Percentiles rank a stretch among this genome's conserved stretches.
Evolutionary conservation across 2,888 invertebrate species (phyloP).

Genomic region (Chymomyza caudatula): DNA sequence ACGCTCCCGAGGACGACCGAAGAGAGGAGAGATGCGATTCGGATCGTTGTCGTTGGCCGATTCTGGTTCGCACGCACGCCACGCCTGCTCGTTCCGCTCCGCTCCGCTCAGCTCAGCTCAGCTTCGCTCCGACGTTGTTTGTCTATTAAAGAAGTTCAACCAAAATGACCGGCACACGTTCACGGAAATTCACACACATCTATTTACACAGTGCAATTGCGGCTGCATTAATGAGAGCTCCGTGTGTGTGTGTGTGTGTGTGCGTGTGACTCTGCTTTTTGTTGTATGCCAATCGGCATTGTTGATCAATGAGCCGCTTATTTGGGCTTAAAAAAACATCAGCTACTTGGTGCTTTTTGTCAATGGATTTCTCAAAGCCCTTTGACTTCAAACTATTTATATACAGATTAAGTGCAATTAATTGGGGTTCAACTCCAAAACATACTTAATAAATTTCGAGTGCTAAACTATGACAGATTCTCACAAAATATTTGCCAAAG

Average conservation of each 20-base stretch:
- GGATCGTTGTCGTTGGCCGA: constrained; percentile 5
- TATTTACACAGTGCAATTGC: constrained; percentile 17
- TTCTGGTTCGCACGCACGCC: constrained; percentile 50
- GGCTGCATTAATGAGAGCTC: constrained; percentile 53
- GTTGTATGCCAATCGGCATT: constrained; percentile 15
- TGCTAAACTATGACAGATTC: too few relatives aligned
- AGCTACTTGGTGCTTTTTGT: neutral
- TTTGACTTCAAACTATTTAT: neutral
- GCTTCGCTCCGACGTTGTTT: neutral
- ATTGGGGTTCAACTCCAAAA: neutral
- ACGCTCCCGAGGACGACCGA: constrained; percentile 26
- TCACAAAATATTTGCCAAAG: neutral
- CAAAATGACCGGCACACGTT: constrained; percentile 51
- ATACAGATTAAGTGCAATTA: neutral
- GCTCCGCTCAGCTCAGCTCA: constrained; percentile 7
- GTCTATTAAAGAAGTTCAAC: constrained; percentile 40
- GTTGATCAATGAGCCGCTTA: constrained; percentile 57
- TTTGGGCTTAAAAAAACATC: constrained; percentile 27
- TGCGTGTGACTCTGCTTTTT: constrained; percentile 16
- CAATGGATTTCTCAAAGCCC: neutral
- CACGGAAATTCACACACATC: constrained; percentile 19
- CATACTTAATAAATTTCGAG: too few relatives aligned
- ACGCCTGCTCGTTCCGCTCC: constrained; percentile 5
- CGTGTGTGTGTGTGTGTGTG: constrained; percentile 17
- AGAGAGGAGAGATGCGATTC: neutral